A percentile compares a stretch with the other conserved stretches of the same genome.
phyloP scores from a whole-genome alignment of 2,797 vertebrate genomes.

The Graptemys geographica region DNA sequence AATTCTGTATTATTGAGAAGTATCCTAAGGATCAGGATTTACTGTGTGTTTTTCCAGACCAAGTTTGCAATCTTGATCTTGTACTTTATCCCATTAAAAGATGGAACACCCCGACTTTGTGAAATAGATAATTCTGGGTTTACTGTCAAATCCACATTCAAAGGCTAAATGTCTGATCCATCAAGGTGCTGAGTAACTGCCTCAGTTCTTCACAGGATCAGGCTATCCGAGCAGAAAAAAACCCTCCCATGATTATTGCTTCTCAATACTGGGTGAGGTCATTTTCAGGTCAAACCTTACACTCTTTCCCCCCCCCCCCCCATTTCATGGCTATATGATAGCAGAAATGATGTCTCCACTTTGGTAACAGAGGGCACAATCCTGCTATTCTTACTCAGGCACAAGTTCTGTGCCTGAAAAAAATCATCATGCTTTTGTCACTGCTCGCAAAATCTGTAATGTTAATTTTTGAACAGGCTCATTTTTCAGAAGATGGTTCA shows the following conservation, averaged over 20 bases:
- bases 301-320: background rate
- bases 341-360: background rate
- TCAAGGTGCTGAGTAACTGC: background rate
- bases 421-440: constrained; percentile 62
- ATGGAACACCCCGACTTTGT: background rate
- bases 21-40: background rate
- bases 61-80: constrained; percentile 10
- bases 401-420: constrained; percentile 58
- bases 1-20: background rate
- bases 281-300: constrained; percentile 5
- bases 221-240: background rate
- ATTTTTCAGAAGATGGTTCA: constrained; percentile 66
- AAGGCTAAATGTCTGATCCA: constrained; percentile 32
- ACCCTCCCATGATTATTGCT: background rate
- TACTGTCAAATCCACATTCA: background rate
- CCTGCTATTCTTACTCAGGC: constrained; percentile 62
- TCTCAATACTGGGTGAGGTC: background rate
- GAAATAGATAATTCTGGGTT: background rate
- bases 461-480: constrained; percentile 70
- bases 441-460: constrained; percentile 67
- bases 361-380: constrained; percentile 22
- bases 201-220: background rate
- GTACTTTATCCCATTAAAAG: background rate
- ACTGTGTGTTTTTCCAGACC: background rate
- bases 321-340: background rate